Evolutionary conservation across 2,797 vertebrate genomes (phyloP).

Genomic region (Champsocephalus esox): DNA sequence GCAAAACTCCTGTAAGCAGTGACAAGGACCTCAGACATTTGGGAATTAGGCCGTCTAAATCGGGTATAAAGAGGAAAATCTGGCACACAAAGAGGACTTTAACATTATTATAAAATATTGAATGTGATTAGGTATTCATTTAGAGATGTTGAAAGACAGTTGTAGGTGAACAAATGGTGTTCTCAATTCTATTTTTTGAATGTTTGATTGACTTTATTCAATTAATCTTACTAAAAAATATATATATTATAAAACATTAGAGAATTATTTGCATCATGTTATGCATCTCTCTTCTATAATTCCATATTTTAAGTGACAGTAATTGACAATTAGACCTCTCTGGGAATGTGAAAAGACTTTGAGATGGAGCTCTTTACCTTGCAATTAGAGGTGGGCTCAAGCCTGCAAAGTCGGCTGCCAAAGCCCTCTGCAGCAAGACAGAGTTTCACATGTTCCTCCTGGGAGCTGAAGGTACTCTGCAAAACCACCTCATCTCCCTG

Average conservation of each 20-base stretch:
- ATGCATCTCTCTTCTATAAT: background rate
- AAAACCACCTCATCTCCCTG: conserved; percentile 95
- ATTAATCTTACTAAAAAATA: too few relatives aligned
- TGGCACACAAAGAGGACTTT: background rate
- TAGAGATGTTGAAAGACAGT: background rate
- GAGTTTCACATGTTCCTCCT: conserved; percentile 91
- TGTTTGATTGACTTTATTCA: background rate
- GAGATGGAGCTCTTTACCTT: conserved; percentile 82
- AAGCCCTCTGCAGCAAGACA: conserved; percentile 94
- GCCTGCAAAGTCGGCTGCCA: conserved; percentile 91
- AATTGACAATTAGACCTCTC: conserved; percentile 4
- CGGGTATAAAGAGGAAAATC: background rate
- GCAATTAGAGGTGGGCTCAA: conserved; percentile 93
- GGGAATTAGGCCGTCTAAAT: background rate
- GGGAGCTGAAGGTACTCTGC: conserved; percentile 89
- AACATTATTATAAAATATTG: conserved; percentile 8
- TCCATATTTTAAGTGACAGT: background rate
- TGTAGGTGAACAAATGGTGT: too few relatives aligned
- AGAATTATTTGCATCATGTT: background rate
- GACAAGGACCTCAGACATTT: background rate
- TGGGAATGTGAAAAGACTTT: background rate
- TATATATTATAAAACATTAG: background rate
- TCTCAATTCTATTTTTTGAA: background rate
- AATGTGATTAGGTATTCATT: background rate
- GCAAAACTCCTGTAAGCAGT: background rate